phyloP scores from a whole-genome alignment of 2,888 invertebrate genomes.

The Sinotaia quadrata region DNA sequence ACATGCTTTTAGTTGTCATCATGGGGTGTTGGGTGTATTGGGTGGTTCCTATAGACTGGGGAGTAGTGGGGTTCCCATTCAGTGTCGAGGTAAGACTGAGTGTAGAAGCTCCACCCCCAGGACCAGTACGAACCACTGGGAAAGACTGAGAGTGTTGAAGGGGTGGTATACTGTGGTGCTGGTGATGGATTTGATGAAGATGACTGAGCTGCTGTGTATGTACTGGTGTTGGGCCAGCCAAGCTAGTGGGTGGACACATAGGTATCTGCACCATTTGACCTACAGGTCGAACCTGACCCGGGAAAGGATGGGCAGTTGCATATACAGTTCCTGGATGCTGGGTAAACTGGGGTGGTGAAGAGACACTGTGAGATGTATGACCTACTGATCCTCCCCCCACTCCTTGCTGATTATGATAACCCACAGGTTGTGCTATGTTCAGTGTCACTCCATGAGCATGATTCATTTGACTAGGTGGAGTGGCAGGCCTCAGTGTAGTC shows the following conservation, averaged over 20 bases:
- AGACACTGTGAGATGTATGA: conserved; percentile 6
- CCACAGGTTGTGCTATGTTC: conserved; percentile 20
- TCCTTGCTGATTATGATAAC: conserved; percentile 15
- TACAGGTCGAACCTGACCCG: conserved; percentile 14
- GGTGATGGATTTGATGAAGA: neutral
- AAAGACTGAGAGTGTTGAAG: conserved; percentile 27
- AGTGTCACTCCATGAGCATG: neutral
- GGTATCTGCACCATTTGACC: conserved; percentile 21
- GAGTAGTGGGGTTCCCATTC: neutral
- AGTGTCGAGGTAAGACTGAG: neutral
- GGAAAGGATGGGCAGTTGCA: conserved; percentile 2
- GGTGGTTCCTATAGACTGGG: conserved; percentile 4
- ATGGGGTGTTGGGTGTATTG: conserved; percentile 17
- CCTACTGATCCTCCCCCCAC: neutral
- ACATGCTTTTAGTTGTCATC: conserved; percentile 26
- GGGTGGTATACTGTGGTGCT: conserved; percentile 1
- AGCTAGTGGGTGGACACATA: neutral
- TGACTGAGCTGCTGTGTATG: neutral
- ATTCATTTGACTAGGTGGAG: conserved; percentile 12
- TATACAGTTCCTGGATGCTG: conserved; percentile 13
- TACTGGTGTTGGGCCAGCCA: neutral
- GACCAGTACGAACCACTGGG: conserved; percentile 13
- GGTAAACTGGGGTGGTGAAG: conserved; percentile 20
- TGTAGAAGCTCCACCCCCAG: neutral
- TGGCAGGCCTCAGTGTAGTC: conserved; percentile 19